Evolutionary conservation across 2,888 invertebrate genomes (phyloP).

Genomic region (Acleris cristana): DNA sequence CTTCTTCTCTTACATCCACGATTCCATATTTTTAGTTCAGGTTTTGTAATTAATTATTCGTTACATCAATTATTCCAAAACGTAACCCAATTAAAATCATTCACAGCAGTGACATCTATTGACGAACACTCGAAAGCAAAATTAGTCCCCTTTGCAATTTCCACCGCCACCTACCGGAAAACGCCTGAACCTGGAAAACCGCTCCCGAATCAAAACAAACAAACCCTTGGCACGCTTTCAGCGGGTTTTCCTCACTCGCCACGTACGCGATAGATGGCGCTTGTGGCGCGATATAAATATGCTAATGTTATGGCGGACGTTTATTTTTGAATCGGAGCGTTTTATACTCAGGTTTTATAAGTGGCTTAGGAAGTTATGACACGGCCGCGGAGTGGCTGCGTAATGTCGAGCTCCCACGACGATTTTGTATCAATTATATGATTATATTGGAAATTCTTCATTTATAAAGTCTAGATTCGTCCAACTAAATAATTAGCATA

Average conservation of each 20-base stretch:
- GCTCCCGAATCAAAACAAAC: conserved; percentile 39
- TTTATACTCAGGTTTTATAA: conserved; percentile 59
- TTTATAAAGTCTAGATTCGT: no score
- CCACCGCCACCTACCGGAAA: conserved; percentile 52
- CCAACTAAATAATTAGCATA: no score
- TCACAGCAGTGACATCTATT: conserved; percentile 3
- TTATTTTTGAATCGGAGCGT: conserved; percentile 77
- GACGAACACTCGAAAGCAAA: background rate
- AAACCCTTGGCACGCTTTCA: conserved; percentile 55
- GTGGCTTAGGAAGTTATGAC: conserved; percentile 74
- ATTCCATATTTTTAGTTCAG: no score
- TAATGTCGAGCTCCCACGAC: conserved; percentile 19
- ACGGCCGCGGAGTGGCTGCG: conserved; percentile 52
- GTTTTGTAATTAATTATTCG: no score
- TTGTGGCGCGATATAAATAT: conserved; percentile 45
- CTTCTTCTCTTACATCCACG: no score
- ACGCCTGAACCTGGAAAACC: conserved; percentile 33
- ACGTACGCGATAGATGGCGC: conserved; percentile 60
- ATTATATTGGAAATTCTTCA: no score
- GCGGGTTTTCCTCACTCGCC: conserved; percentile 51
- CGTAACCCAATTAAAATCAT: background rate
- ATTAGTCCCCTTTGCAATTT: background rate
- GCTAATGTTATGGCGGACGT: conserved; percentile 65
- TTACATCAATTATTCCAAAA: no score
- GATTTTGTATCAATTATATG: conserved; percentile 5